Base-by-base conservation (phyloP, 92 coral and sea anemone species). In the Nematostella vectensis region DNA sequence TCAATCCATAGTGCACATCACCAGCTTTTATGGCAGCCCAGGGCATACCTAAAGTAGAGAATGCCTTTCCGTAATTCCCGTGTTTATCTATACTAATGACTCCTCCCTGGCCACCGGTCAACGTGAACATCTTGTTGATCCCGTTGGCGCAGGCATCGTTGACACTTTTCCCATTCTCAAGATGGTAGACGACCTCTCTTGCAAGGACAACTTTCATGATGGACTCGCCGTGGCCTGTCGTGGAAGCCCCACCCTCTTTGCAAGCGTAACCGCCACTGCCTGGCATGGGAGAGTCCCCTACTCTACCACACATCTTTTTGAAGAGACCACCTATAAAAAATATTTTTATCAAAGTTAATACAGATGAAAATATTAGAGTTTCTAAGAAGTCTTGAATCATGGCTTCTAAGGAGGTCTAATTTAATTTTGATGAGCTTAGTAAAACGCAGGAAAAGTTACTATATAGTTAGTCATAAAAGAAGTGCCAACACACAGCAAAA, bases 171-270 rank as follows among this genome's bases (percentile, higher is more conserved):
- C 91, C 95, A 47, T 48, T 63, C 71, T 91, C 95, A n/a, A 85
- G 60, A 40, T 56, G 65, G 52, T 51, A 66, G 11, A 77, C 73
- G 25, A 80, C 88, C 50, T 86, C 98, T 37, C 87, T 64, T 25
- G 88, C 78, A n/a, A 91, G 78, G 25, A 80, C 83, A 53, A 79
- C 70, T 55, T 87, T 86, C 51, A 91, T 64, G 49, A 91, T 63
- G 17, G 96, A 71, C 66, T 91, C 98, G 0, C 98, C 98, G 25
- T 86, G 77, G 6, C 98, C 98, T 0, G 96, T 81, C 25, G 96
- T 68, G 2, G 85, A 63, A 17, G 78, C 94, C 22, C 85, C 98
- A 4, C 78, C 96, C 52, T 25, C 38, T 24, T 67, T 59, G 55
- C 86, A 85, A 1, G 96, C 98, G 68, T 78, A 91, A 12, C 70